Conservation (phyloP, 2,888 invertebrate species). For the Tetrapedia diversipes region DNA sequence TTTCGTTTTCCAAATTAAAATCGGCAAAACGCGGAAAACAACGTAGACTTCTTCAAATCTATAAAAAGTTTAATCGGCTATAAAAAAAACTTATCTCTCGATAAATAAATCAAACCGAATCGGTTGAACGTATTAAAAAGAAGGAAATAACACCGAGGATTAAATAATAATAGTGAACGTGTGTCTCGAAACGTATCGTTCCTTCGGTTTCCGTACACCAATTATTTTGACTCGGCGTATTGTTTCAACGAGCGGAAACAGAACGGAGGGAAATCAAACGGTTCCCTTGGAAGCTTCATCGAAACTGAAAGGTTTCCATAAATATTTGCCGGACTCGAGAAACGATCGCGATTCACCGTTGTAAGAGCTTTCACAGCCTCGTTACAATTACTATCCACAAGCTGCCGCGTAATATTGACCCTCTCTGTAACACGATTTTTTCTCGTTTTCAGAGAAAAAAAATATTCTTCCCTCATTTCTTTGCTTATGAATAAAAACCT, state of each 20-base stretch:
- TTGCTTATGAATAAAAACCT: too few species aligned
- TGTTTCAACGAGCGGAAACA: slow-evolving; percentile 38
- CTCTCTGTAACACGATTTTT: too few species aligned
- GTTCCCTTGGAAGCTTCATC: slow-evolving; percentile 22
- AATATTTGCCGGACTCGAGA: slow-evolving; percentile 24
- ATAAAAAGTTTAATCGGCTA: neutral
- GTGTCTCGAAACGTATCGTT: slow-evolving; percentile 8
- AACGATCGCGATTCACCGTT: neutral
- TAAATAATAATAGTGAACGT: neutral
- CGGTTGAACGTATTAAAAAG: too few species aligned
- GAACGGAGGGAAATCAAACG: slow-evolving; percentile 37
- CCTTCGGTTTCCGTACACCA: slow-evolving; percentile 5
- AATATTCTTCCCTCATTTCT: too few species aligned
- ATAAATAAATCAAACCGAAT: neutral
- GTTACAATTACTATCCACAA: neutral
- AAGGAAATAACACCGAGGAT: neutral
- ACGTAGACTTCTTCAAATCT: neutral
- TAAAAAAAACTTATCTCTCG: neutral
- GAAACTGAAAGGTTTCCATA: slow-evolving; percentile 14
- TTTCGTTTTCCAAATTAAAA: neutral
- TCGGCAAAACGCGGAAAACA: neutral
- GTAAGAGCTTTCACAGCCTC: slow-evolving; percentile 6
- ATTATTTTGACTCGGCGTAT: slow-evolving; percentile 33
- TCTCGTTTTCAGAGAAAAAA: too few species aligned
- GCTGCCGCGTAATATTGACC: neutral